Percentiles rank a stretch among this genome's conserved stretches.
These are phyloP conservation scores for Adelges cooleyi DNA, from an alignment of 1,140 invertebrate species.

Conservation along the genomic window DNA sequence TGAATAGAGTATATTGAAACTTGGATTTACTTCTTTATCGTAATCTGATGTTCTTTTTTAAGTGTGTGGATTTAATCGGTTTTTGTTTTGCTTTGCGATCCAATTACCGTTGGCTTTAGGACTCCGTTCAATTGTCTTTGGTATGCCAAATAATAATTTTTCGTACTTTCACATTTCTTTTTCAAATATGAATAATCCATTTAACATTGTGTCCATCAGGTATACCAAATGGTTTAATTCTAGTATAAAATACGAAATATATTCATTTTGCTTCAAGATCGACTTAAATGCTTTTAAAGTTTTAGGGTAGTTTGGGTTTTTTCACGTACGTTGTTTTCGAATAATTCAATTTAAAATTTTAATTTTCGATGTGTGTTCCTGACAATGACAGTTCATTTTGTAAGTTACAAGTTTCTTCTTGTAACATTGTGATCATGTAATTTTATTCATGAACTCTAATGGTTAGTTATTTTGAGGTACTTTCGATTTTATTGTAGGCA, in stretches of 20 bases:
- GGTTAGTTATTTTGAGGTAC: not conserved
- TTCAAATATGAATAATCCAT: constrained; percentile 6
- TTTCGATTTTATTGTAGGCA: constrained; percentile 14
- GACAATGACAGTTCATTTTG: no score
- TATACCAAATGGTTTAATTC: constrained; percentile 12
- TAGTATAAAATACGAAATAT: not conserved
- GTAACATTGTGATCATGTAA: no score
- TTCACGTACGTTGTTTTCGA: not conserved
- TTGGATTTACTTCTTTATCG: no score
- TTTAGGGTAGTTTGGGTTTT: not conserved
- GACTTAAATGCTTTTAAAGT: not conserved
- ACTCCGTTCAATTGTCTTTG: no score
- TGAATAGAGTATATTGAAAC: not conserved
- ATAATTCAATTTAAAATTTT: no score
- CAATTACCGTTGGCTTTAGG: no score
- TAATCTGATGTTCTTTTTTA: no score
- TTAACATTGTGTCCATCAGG: constrained; percentile 6
- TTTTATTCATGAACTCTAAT: no score
- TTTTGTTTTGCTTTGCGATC: no score
- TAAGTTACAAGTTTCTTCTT: no score
- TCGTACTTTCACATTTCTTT: not conserved
- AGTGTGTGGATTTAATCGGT: no score
- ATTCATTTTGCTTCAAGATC: constrained; percentile 8
- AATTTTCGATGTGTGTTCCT: no score
- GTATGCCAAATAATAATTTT: constrained; percentile 2